A percentile compares a stretch with the other conserved stretches of the same genome.
phyloP scores from a whole-genome alignment of 2,113 vertebrate species.

The Eudorcas thomsonii region DNA sequence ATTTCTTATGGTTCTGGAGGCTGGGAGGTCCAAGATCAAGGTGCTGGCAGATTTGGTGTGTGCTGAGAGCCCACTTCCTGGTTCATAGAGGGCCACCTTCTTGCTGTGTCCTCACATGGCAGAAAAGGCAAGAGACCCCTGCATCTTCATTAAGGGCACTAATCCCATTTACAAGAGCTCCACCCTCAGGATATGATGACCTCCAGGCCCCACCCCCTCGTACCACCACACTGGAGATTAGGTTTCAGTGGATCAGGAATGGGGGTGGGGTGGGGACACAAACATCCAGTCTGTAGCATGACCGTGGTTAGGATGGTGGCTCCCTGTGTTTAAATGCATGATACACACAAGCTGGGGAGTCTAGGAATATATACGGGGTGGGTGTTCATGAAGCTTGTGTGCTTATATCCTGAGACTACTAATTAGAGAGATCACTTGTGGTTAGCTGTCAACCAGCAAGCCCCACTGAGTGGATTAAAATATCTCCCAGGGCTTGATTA shows the following conservation, averaged over 20 bases:
- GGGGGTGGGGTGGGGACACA: background rate
- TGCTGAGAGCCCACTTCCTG: background rate
- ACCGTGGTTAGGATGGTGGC: background rate
- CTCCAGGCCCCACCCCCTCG: no score
- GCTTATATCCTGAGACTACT: background rate
- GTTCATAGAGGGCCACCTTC: no score
- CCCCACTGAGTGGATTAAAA: background rate
- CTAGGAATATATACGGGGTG: background rate
- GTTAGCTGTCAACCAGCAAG: background rate
- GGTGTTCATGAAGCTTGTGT: background rate
- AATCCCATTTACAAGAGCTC: background rate
- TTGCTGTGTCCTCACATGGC: background rate
- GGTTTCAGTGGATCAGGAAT: background rate
- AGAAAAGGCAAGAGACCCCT: no score
- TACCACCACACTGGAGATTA: background rate
- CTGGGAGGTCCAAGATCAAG: background rate
- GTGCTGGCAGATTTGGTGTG: no score
- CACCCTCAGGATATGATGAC: background rate
- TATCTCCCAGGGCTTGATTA: background rate
- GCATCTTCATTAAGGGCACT: background rate
- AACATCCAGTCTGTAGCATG: background rate
- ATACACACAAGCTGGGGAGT: accelerated
- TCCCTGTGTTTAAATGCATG: no score
- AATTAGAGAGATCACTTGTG: background rate
- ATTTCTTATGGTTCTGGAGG: background rate